Conservation (phyloP, 2,113 vertebrate genomes). For the Caloenas nicobarica region DNA sequence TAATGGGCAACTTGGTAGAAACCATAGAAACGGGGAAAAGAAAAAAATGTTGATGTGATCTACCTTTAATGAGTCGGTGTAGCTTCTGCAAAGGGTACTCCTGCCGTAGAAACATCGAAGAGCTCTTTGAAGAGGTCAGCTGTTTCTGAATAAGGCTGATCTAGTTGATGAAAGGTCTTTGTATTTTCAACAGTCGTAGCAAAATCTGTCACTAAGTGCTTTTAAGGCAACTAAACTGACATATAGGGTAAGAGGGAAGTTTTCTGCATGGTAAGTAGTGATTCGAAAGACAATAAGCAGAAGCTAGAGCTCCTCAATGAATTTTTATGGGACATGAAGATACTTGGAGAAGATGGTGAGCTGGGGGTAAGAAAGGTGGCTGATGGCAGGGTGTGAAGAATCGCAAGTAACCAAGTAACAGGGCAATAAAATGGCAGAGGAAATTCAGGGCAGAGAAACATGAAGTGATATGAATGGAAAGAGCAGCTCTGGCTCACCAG, state of each 20-base stretch:
- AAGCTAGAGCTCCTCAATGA: background rate
- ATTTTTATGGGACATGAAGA: background rate
- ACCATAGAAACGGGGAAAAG: background rate
- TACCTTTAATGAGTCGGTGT: background rate
- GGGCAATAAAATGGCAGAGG: background rate
- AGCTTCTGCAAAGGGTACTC: background rate
- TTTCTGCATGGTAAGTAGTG: background rate
- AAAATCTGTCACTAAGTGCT: background rate
- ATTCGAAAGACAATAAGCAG: background rate
- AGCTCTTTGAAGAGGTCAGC: background rate
- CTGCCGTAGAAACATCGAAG: background rate
- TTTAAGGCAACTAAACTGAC: background rate
- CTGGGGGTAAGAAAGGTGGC: background rate
- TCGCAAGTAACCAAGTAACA: background rate
- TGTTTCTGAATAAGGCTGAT: background rate
- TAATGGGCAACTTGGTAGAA: background rate
- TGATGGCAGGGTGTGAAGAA: background rate
- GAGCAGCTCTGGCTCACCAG: background rate
- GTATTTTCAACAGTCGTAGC: background rate
- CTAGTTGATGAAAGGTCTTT: background rate
- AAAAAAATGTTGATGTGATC: background rate
- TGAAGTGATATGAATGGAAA: background rate
- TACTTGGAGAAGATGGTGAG: background rate
- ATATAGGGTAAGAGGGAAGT: background rate
- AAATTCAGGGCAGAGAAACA: background rate